Conservation (phyloP, 92 coral and sea anemone species). For the Epizoanthus stellaris region DNA sequence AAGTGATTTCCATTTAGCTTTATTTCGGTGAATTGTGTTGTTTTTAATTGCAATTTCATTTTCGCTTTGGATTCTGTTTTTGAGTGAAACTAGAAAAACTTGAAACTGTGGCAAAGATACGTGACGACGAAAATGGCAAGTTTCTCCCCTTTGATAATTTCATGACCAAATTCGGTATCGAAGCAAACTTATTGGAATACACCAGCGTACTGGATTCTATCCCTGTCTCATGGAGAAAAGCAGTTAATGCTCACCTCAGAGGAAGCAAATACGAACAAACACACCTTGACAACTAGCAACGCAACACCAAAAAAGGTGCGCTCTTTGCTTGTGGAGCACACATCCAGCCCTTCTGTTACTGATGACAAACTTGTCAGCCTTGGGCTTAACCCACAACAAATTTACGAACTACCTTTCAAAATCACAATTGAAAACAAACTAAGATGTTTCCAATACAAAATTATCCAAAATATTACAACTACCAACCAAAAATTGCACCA, state of each 20-base stretch:
- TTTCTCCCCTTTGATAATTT: constrained; percentile 16
- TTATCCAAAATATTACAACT: too few species aligned
- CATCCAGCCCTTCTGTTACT: constrained; percentile 9
- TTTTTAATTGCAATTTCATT: too few species aligned
- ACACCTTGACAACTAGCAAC: not conserved
- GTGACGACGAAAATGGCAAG: not conserved
- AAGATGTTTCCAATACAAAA: too few species aligned
- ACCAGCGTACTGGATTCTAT: constrained; percentile 6
- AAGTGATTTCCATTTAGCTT: too few species aligned
- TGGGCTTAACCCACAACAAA: too few species aligned
- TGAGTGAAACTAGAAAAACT: too few species aligned
- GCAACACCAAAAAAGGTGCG: constrained; percentile 8
- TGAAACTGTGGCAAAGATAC: not conserved
- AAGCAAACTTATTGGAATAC: constrained; percentile 16
- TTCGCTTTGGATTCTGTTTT: too few species aligned
- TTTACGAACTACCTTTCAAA: too few species aligned
- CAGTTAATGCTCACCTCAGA: not conserved
- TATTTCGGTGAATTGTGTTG: too few species aligned
- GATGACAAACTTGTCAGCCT: too few species aligned
- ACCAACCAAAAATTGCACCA: too few species aligned
- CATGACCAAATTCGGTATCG: not conserved
- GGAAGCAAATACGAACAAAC: not conserved
- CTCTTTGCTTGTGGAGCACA: constrained; percentile 4
- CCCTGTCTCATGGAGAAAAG: constrained; percentile 27
- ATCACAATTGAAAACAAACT: too few species aligned